Conservation (phyloP, 2,797 vertebrate genomes). For the Rhinella marina region DNA sequence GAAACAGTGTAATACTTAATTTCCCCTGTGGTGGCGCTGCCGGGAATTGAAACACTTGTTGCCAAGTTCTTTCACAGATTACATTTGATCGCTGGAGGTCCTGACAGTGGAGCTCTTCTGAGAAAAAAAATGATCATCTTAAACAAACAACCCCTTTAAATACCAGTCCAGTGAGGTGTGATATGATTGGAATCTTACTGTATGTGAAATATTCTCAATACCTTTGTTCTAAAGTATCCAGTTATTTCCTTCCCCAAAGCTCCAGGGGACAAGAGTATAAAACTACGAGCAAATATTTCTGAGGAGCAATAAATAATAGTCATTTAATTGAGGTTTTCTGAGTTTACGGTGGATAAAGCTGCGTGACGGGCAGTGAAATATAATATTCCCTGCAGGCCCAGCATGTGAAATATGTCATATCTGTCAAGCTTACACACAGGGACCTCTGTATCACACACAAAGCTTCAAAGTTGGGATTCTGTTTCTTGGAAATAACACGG, state of each 20-base stretch:
- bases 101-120: no score
- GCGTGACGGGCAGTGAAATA: conserved; percentile 47
- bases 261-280: neutral
- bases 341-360: conserved; percentile 51
- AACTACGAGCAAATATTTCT: conserved; percentile 37
- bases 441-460: conserved; percentile 61
- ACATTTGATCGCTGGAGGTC: neutral
- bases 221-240: neutral
- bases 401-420: conserved; percentile 60
- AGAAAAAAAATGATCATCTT: neutral
- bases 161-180: neutral
- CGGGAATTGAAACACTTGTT: neutral
- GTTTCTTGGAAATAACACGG: conserved; percentile 57
- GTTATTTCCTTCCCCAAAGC: neutral
- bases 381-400: conserved; percentile 52
- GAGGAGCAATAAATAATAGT: conserved; percentile 50
- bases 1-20: no score
- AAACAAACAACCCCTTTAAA: neutral
- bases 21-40: no score
- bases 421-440: conserved; percentile 50
- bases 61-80: neutral
- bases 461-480: conserved; percentile 58
- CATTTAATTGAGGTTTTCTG: conserved; percentile 55
- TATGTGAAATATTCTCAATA: neutral
- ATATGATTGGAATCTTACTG: neutral